Conservation (phyloP, 2,113 vertebrate genomes). For the Quiscalus mexicanus region DNA sequence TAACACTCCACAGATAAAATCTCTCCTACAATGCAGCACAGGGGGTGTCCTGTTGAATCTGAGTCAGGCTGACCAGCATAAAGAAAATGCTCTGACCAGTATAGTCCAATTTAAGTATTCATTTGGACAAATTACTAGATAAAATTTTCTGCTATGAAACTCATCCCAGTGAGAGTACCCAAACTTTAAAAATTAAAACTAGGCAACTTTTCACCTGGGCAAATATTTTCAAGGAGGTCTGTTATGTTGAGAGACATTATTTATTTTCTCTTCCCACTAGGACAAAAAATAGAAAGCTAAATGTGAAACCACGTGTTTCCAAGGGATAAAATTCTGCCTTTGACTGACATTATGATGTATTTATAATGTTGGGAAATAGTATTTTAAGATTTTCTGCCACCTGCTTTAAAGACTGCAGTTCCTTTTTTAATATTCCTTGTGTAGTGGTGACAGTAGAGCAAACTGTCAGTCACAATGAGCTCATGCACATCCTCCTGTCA, state of each 20-base stretch:
- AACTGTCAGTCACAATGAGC: constrained; percentile 4
- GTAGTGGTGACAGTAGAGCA: background rate
- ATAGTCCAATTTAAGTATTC: background rate
- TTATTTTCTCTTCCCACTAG: background rate
- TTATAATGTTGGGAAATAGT: background rate
- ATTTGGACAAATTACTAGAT: background rate
- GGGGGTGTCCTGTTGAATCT: background rate
- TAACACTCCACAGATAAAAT: background rate
- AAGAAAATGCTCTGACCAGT: background rate
- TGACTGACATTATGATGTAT: background rate
- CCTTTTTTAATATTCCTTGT: background rate
- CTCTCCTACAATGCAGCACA: background rate
- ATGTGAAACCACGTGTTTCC: background rate
- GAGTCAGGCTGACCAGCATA: background rate
- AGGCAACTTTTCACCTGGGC: background rate
- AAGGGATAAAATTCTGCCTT: background rate
- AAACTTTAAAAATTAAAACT: background rate
- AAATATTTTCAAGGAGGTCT: background rate
- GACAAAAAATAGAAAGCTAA: background rate
- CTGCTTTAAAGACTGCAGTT: background rate
- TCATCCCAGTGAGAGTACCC: background rate
- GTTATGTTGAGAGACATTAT: background rate
- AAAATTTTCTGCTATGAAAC: background rate
- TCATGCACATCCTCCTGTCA: constrained; percentile 26
- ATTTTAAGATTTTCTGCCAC: background rate